Base-by-base conservation (phyloP, 2,797 vertebrate genomes). In the Cygnus olor region DNA sequence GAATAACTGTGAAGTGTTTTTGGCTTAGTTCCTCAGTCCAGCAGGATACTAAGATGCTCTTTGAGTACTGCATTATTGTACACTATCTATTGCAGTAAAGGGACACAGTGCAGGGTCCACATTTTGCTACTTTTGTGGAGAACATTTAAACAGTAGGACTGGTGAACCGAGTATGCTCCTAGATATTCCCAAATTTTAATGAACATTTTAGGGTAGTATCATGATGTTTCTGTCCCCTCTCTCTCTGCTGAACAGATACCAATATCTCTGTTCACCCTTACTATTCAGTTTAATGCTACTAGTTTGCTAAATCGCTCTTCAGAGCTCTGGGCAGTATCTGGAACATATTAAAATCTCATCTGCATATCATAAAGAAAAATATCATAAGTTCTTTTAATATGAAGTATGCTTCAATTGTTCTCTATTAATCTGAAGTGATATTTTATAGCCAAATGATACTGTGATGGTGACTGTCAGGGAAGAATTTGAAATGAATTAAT, bases 81-180 rank as follows among this genome's bases (percentile, higher is more conserved):
- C 10, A 6, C 14, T 45, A 20, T 0, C 1, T 68, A 13, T 13
- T 60, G 30, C 11, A 76, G 53, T 56, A n/a, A 90, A 82, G 10
- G 42, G 10, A 40, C 0, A 0, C 2, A 61, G 17, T 71, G 66
- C 42, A 53, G 14, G 5, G 13, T 40, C 27, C 15, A 24, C 34
- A 51, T 71, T 94, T 83, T 58, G 28, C 36, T 87, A 45, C 27
- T 56, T 76, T 66, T 73, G 8, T 60, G 34, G 21, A 36, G 71
- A 90, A 11, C 5, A 28, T 47, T 82, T 44, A 28, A 93, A 58
- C 8, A 45, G 6, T 24, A 65, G 42, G 8, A 66, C 11, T 47
- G 16, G 18, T 42, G 22, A 74, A 76, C 18, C 11, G 3, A 53
- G 10, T 10, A 17, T 60, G 17, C 11, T 77, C 7, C 17, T 47